phyloP scores from a whole-genome alignment of 2,113 vertebrate genomes.

The Erpornis zantholeuca region DNA sequence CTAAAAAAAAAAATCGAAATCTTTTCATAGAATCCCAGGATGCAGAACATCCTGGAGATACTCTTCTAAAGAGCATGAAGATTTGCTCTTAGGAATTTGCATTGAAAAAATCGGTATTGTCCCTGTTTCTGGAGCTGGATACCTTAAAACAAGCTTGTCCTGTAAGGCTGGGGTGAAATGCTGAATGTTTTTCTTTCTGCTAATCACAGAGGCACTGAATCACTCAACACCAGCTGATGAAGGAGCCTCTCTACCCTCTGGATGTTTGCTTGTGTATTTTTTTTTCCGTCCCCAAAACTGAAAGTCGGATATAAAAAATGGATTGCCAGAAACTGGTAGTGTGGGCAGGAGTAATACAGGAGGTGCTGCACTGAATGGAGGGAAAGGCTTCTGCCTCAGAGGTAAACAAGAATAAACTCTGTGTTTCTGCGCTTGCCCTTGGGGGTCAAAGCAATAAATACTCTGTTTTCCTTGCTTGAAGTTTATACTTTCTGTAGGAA shows the following conservation, averaged over 20 bases:
- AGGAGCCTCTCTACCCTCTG: not conserved
- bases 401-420: not conserved
- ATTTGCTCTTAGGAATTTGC: not conserved
- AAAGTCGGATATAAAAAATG: not conserved
- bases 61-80: not conserved
- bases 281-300: not conserved
- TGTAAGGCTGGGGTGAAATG: not conserved
- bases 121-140: not conserved
- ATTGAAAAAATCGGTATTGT: not conserved
- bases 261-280: not conserved
- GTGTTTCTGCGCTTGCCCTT: not conserved
- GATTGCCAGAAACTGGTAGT: not conserved
- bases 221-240: not conserved
- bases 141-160: not conserved
- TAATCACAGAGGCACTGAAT: not conserved
- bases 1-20: not conserved
- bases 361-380: not conserved
- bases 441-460: not conserved
- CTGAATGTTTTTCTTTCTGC: not conserved
- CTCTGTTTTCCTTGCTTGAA: not conserved
- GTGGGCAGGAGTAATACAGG: not conserved
- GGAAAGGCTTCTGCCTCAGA: not conserved
- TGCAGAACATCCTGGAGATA: not conserved
- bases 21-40: not conserved
- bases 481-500: constrained; percentile 27